phyloP scores from a whole-genome alignment of 64 coral and sea anemone species.

The Montipora sp. region DNA sequence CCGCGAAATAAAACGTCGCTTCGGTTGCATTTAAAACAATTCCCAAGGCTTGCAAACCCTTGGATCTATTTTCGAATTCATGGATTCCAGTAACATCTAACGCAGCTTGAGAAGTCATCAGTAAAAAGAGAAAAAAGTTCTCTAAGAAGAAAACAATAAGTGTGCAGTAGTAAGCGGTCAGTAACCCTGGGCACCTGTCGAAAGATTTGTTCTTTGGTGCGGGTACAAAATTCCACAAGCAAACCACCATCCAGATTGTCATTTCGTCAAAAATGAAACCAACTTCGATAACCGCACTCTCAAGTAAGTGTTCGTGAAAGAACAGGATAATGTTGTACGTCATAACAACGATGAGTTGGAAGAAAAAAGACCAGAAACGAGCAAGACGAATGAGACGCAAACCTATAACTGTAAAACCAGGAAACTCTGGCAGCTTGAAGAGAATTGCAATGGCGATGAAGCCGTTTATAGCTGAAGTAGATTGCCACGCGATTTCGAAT shows the following conservation, averaged over 20 bases:
- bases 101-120: slow-evolving; percentile 93
- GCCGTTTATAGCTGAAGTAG: slow-evolving; percentile 66
- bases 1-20: slow-evolving; percentile 87
- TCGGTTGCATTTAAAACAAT: slow-evolving; percentile 88
- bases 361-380: slow-evolving; percentile 88
- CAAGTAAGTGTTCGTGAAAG: slow-evolving; percentile 77
- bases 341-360: slow-evolving; percentile 77
- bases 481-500: slow-evolving; percentile 89
- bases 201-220: slow-evolving; percentile 53
- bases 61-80: slow-evolving; percentile 76
- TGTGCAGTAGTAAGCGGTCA: slow-evolving; percentile 65
- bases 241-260: slow-evolving; percentile 68
- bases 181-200: background rate
- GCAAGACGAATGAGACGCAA: slow-evolving; percentile 54
- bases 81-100: slow-evolving; percentile 91
- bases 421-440: slow-evolving; percentile 70
- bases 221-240: slow-evolving; percentile 91
- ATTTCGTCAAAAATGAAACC: slow-evolving; percentile 87
- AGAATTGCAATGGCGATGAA: slow-evolving; percentile 70
- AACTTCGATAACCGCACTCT: slow-evolving; percentile 71
- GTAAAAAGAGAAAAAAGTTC: slow-evolving; percentile 85
- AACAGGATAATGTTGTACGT: slow-evolving; percentile 74
- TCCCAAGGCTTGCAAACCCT: slow-evolving; percentile 70
- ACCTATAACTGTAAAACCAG: slow-evolving; percentile 53
- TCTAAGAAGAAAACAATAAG: slow-evolving; percentile 83